Conservation (phyloP, 2,113 vertebrate species). For the Stegostoma tigrinum region DNA sequence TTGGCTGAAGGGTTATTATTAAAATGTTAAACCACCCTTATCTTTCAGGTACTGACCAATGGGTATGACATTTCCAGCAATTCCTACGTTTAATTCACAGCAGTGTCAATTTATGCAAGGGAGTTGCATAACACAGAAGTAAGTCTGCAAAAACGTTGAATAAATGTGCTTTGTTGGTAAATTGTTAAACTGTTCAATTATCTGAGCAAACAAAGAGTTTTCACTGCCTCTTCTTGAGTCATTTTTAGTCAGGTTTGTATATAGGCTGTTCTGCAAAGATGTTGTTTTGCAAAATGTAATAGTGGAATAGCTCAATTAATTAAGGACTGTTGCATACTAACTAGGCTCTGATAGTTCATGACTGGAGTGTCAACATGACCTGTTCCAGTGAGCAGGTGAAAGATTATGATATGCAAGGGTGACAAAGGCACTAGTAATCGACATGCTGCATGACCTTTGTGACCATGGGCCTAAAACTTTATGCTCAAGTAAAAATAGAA, state of each 20-base stretch:
- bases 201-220: neutral
- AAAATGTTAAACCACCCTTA: neutral
- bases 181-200: neutral
- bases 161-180: neutral
- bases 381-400: neutral
- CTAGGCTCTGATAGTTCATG: neutral
- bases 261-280: neutral
- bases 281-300: neutral
- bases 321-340: neutral
- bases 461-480: neutral
- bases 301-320: neutral
- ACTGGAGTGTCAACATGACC: neutral
- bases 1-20: neutral
- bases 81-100: neutral
- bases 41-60: neutral
- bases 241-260: neutral
- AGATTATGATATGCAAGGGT: neutral
- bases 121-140: neutral
- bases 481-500: neutral
- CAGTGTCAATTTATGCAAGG: neutral
- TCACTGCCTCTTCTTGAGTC: neutral
- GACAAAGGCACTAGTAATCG: neutral
- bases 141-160: neutral
- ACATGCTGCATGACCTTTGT: neutral
- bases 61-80: neutral